Percentiles rank a stretch among this genome's conserved stretches.
Evolutionary conservation across 2,797 vertebrate species (phyloP).

Genomic region (Hypotaenidia okinawae): DNA sequence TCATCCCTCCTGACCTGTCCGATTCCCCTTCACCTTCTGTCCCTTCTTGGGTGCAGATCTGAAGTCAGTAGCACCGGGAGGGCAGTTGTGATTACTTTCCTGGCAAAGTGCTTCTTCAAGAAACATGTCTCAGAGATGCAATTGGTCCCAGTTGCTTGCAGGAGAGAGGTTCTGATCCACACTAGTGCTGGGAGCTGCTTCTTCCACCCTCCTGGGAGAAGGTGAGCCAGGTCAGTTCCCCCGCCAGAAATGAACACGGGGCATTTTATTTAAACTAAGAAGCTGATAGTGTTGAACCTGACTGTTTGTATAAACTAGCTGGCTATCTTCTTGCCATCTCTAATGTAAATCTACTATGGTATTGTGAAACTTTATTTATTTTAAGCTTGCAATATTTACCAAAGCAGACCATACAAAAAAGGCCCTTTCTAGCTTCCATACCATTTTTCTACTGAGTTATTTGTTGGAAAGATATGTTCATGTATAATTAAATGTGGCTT

Average conservation of each 20-base stretch:
- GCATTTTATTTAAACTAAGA: background rate
- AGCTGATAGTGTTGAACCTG: conserved; percentile 41
- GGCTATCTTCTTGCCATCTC: conserved; percentile 46
- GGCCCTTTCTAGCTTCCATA: conserved; percentile 55
- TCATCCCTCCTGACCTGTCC: background rate
- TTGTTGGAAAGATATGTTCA: conserved; percentile 64
- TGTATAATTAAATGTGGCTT: conserved; percentile 79
- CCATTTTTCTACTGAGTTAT: conserved; percentile 48
- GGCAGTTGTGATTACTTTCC: background rate
- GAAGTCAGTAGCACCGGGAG: background rate
- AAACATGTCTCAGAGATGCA: background rate
- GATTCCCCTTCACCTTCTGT: background rate
- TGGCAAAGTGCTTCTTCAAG: background rate
- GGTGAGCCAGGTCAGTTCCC: background rate
- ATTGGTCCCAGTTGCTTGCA: background rate
- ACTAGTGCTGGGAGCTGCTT: background rate
- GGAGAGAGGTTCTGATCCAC: background rate
- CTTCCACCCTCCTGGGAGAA: background rate
- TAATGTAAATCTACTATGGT: conserved; percentile 41
- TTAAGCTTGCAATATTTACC: conserved; percentile 62
- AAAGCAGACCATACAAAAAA: conserved; percentile 43
- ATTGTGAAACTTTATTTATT: conserved; percentile 61
- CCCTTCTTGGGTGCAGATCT: background rate
- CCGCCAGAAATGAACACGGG: background rate
- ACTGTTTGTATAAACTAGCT: conserved; percentile 42